phyloP scores from a whole-genome alignment of 2,797 vertebrate species.

The Choloepus didactylus region DNA sequence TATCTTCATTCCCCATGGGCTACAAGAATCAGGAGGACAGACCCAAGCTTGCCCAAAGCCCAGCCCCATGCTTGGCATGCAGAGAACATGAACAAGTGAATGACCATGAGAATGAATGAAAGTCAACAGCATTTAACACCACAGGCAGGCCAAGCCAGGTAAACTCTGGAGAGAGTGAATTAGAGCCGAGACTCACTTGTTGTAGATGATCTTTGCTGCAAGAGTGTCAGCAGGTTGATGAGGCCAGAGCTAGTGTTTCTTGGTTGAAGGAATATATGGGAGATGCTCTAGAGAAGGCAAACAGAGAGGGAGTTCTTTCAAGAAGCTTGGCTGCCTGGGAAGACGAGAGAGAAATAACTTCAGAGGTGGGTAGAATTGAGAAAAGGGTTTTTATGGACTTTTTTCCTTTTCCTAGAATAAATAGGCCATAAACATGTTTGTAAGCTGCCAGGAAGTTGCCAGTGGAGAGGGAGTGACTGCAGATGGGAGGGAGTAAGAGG shows the following conservation, averaged over 20 bases:
- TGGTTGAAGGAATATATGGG: neutral
- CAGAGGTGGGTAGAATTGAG: neutral
- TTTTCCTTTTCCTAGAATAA: slow-evolving; percentile 62
- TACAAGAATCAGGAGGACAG: neutral
- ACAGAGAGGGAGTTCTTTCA: neutral
- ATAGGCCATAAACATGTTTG: slow-evolving; percentile 62
- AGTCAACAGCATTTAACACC: neutral
- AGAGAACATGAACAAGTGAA: neutral
- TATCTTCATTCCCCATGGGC: neutral
- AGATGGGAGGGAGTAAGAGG: neutral
- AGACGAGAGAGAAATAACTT: slow-evolving; percentile 9
- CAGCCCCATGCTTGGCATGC: rapidly evolving
- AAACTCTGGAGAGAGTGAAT: neutral
- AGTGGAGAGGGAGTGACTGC: slow-evolving; percentile 58
- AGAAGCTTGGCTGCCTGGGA: neutral
- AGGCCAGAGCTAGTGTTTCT: neutral
- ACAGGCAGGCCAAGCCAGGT: neutral
- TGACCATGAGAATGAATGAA: neutral
- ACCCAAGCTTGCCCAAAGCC: neutral
- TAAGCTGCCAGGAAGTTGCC: slow-evolving; percentile 67
- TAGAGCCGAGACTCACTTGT: neutral
- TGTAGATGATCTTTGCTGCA: neutral
- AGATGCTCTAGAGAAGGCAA: neutral
- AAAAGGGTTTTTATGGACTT: neutral
- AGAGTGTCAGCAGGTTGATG: neutral